Conservation (phyloP, 2,888 invertebrate genomes). For the Calephelis perditalis region DNA sequence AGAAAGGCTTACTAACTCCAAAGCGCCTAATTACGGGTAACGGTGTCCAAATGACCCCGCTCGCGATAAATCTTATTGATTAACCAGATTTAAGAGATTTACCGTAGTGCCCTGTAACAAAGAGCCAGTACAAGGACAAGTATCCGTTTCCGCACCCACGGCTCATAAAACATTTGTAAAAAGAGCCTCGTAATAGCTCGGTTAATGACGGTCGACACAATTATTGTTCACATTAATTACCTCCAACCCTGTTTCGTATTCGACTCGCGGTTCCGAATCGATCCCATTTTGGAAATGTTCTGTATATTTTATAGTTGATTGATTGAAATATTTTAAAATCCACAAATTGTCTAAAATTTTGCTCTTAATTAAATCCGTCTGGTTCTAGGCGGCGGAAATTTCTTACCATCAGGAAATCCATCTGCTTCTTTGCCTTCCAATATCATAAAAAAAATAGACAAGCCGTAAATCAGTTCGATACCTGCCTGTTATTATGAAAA, state of each 20-base stretch:
- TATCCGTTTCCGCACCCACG: constrained; percentile 13
- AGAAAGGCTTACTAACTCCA: too few relatives aligned
- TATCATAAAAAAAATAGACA: too few relatives aligned
- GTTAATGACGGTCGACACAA: constrained; percentile 20
- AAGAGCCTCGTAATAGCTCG: constrained; percentile 13
- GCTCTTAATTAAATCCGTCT: too few relatives aligned
- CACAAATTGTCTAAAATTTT: too few relatives aligned
- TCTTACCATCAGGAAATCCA: too few relatives aligned
- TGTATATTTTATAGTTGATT: not conserved
- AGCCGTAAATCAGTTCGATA: too few relatives aligned
- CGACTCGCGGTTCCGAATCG: not conserved
- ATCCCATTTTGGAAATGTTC: not conserved
- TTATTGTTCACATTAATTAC: constrained; percentile 21
- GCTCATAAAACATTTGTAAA: constrained; percentile 19
- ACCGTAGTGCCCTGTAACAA: not conserved
- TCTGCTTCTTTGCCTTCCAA: too few relatives aligned
- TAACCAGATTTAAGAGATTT: not conserved
- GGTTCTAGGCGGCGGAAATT: too few relatives aligned
- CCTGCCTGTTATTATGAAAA: too few relatives aligned
- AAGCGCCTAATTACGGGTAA: too few relatives aligned
- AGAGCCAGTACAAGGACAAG: not conserved
- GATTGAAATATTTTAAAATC: too few relatives aligned
- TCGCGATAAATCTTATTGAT: not conserved
- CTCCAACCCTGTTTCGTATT: constrained; percentile 5
- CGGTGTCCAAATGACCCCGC: too few relatives aligned